These are phyloP conservation scores for Liopterus haemorrhoidalis DNA, from an alignment of 2,888 invertebrate genomes.

Conservation along the genomic window DNA sequence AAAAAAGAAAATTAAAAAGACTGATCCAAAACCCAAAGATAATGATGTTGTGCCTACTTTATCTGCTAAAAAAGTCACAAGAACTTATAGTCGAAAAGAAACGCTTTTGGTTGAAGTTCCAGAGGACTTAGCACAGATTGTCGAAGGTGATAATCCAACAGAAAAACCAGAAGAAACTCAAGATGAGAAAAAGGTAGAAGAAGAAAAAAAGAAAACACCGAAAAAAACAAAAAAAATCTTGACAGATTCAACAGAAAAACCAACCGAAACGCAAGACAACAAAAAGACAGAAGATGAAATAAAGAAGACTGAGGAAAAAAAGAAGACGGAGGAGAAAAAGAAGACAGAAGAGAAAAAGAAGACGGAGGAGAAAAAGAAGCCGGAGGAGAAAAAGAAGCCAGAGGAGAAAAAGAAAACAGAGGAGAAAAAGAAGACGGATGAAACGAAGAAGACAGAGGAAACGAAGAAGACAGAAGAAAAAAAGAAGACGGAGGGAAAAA, in stretches of 20 bases:
- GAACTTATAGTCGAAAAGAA: conserved; percentile 43
- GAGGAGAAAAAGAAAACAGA: conserved; percentile 5
- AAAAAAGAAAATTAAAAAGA: conserved; percentile 22
- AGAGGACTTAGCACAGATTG: conserved; percentile 11
- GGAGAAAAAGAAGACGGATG: conserved; percentile 2
- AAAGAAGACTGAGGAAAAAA: not conserved
- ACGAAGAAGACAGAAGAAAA: conserved; percentile 4
- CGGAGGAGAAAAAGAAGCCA: not conserved
- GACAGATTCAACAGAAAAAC: not conserved
- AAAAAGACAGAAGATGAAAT: not conserved
- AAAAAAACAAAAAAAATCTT: not conserved
- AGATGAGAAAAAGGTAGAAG: too few species aligned
- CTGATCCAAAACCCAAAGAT: conserved; percentile 10
- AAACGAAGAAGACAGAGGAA: not conserved
- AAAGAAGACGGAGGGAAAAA: not conserved
- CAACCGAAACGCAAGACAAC: not conserved
- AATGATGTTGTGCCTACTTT: conserved; percentile 37
- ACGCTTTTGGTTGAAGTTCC: conserved; percentile 11
- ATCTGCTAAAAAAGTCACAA: conserved; percentile 38
- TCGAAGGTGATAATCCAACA: conserved; percentile 11
- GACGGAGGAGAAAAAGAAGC: not conserved
- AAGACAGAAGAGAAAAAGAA: conserved; percentile 5
- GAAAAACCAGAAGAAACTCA: too few species aligned
- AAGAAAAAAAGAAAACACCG: not conserved
- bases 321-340: conserved; percentile 2